Conservation (phyloP, 2,888 invertebrate species). For the Lumbricus terrestris region DNA sequence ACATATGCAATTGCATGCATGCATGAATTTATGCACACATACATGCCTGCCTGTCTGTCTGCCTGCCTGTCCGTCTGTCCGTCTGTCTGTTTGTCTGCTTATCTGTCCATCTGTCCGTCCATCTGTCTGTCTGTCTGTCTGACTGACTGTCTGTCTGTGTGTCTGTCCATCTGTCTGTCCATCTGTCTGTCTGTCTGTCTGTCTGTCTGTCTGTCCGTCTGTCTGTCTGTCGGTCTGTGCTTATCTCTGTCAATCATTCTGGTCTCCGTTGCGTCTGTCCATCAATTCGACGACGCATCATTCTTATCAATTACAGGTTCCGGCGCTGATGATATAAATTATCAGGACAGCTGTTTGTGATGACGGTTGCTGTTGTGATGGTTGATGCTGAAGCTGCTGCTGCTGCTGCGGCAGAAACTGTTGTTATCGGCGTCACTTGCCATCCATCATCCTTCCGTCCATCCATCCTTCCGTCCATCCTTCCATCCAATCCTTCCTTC, state of each 20-base stretch:
- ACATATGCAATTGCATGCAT: too few species aligned
- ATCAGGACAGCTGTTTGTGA: neutral
- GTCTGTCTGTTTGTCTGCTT: too few species aligned
- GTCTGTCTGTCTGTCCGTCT: too few species aligned
- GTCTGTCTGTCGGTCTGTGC: neutral
- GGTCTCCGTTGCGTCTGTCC: neutral
- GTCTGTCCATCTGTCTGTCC: neutral
- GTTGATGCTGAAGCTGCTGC: neutral
- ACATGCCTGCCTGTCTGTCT: too few species aligned
- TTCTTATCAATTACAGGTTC: neutral
- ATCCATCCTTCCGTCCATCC: too few species aligned
- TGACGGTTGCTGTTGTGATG: too few species aligned
- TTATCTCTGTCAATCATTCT: neutral
- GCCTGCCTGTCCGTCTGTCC: too few species aligned
- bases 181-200: too few species aligned
- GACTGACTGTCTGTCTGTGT: too few species aligned
- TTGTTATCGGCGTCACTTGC: constrained; percentile 3
- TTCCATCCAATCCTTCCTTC: neutral
- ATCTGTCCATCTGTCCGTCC: too few species aligned
- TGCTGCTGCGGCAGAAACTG: neutral
- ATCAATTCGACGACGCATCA: neutral
- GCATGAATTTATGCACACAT: too few species aligned
- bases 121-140: too few species aligned
- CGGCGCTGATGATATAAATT: neutral
- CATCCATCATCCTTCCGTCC: neutral